These are phyloP conservation scores for Octonoba sinensis DNA, from an alignment of 2,888 invertebrate species.

Conservation along the genomic window DNA sequence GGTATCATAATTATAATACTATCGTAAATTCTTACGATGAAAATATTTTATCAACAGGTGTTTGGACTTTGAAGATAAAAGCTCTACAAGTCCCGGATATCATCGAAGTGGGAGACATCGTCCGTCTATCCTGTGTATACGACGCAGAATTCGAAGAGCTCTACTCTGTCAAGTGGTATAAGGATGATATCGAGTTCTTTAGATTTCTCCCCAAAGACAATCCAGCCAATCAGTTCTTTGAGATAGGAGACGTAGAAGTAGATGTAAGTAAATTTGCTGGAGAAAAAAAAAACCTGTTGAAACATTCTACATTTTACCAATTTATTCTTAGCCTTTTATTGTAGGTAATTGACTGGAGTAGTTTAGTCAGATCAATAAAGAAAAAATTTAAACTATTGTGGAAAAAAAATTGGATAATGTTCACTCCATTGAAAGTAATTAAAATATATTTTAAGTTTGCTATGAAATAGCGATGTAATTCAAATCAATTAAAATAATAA, in stretches of 20 bases:
- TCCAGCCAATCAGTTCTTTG: constrained; percentile 59
- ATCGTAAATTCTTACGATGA: no score
- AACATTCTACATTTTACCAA: no score
- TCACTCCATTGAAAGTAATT: no score
- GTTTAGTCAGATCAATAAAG: no score
- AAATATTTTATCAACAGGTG: constrained; percentile 16
- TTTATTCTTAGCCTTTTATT: no score
- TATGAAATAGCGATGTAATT: no score
- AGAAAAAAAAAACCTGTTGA: background rate
- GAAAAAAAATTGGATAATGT: no score
- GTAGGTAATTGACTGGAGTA: no score
- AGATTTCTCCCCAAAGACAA: constrained; percentile 56
- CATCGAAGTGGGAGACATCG: constrained; percentile 40
- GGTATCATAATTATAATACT: no score
- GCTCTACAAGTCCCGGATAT: constrained; percentile 37
- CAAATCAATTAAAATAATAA: no score
- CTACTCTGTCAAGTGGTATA: constrained; percentile 62
- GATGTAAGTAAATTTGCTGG: constrained; percentile 51
- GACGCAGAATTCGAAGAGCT: constrained; percentile 53
- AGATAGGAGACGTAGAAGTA: constrained; percentile 54
- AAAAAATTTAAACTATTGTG: no score
- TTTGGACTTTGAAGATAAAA: constrained; percentile 26
- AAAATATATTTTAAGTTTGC: no score
- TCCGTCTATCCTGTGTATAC: constrained; percentile 43
- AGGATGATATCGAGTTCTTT: constrained; percentile 60